Percentiles rank a stretch among this genome's conserved stretches.
Conservation (phyloP, 2,113 vertebrate genomes). For the Menura novaehollandiae region DNA sequence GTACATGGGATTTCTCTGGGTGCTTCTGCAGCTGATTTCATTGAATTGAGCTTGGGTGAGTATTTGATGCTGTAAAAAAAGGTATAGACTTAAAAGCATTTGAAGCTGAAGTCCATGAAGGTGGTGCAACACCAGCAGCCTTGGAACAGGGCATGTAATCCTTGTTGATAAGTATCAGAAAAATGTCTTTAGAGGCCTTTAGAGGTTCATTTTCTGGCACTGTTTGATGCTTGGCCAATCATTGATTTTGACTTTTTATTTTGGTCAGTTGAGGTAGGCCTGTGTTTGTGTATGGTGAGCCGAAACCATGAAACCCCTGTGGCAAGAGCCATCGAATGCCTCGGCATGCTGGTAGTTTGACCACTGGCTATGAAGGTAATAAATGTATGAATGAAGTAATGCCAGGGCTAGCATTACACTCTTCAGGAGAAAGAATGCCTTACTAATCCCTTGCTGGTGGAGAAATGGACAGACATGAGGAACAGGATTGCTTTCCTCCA, state of each 20-base stretch:
- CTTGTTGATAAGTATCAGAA: not conserved
- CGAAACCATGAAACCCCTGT: not conserved
- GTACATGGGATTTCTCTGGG: not conserved
- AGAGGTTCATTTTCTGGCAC: not conserved
- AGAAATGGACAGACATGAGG: not conserved
- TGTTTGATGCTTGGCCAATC: not conserved
- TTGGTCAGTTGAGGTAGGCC: not conserved
- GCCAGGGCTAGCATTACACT: not conserved
- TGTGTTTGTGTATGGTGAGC: not conserved
- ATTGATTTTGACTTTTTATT: not conserved
- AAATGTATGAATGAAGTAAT: not conserved
- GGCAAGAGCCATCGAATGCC: not conserved
- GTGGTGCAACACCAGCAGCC: not conserved
- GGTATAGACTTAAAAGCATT: not conserved
- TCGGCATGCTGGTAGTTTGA: not conserved
- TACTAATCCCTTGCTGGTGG: not conserved
- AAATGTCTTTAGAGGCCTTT: not conserved
- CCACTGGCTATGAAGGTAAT: not conserved
- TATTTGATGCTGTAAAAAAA: not conserved
- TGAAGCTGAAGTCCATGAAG: not conserved
- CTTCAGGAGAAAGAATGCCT: not conserved
- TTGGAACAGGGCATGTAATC: rapidly evolving
- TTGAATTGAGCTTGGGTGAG: not conserved
- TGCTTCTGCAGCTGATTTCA: not conserved
- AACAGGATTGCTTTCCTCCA: not conserved